These are phyloP conservation scores for Nasonia longicornis DNA, from an alignment of 1,140 invertebrate genomes.

Conservation along the genomic window DNA sequence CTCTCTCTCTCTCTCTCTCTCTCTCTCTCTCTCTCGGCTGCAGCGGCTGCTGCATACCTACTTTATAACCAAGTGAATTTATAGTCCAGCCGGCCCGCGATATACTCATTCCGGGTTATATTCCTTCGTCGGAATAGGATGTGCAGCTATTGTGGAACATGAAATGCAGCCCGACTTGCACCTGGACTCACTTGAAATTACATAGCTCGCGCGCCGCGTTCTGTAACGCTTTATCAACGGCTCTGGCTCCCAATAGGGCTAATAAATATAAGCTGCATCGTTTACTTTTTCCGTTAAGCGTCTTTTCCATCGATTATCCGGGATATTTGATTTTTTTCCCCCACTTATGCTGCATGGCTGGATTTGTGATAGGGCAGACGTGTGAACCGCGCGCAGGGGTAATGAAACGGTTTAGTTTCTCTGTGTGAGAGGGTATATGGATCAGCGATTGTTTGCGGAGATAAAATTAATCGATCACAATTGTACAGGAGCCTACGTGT, in stretches of 20 bases:
- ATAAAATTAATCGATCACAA: neutral
- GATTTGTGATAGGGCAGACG: too few species aligned
- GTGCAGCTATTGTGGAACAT: neutral
- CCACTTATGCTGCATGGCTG: too few species aligned
- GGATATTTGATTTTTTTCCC: neutral
- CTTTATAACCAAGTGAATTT: neutral
- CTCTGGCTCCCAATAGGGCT: neutral
- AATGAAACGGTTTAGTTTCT: neutral
- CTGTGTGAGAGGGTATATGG: neutral
- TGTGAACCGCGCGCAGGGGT: too few species aligned
- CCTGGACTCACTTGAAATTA: neutral
- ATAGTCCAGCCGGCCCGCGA: neutral
- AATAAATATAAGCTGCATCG: neutral
- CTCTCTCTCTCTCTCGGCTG: too few species aligned
- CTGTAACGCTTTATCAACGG: neutral
- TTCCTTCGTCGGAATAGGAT: neutral
- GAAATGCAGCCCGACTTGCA: neutral
- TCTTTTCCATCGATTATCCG: neutral
- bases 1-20: too few species aligned
- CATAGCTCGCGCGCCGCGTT: neutral
- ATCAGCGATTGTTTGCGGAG: neutral
- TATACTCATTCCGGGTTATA: slow-evolving; percentile 3
- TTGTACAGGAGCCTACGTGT: neutral
- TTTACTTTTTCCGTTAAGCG: neutral
- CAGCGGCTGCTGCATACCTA: neutral